Conservation (phyloP, 2,113 vertebrate species). For the Protobothrops mucrosquamatus region DNA sequence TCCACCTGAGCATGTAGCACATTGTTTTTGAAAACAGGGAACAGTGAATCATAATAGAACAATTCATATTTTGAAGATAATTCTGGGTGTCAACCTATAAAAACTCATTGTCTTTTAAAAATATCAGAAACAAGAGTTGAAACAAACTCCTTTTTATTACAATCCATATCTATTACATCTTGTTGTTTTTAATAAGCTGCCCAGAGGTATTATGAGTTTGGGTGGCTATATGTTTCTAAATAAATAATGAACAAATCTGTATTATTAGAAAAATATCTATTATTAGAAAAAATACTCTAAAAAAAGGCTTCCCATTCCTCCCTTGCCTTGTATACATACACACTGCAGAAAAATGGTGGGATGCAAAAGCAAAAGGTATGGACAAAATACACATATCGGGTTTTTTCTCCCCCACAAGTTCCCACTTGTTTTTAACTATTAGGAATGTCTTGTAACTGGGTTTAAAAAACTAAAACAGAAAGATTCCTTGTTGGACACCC, state of each 20-base stretch:
- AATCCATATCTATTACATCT: neutral
- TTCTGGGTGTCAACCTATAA: neutral
- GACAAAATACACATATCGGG: neutral
- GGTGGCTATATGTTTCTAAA: neutral
- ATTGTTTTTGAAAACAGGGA: neutral
- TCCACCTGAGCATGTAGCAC: neutral
- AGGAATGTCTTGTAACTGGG: slow-evolving; percentile 58
- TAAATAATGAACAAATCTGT: neutral
- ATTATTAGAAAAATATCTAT: neutral
- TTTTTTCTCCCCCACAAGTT: neutral
- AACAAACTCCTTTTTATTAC: neutral
- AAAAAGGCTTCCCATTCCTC: neutral
- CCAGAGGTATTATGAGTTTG: neutral
- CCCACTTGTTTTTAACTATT: slow-evolving; percentile 43
- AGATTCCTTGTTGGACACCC: slow-evolving; percentile 43
- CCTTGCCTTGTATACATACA: neutral
- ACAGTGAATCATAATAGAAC: neutral
- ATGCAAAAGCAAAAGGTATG: neutral
- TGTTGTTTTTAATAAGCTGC: neutral
- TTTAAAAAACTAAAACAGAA: slow-evolving; percentile 59
- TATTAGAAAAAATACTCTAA: neutral
- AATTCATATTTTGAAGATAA: neutral
- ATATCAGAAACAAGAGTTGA: neutral
- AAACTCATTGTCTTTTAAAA: neutral
- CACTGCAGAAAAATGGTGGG: neutral